Percentiles rank a stretch among this genome's conserved stretches.
These are phyloP conservation scores for Sylvietta virens DNA, from an alignment of 2,113 vertebrate genomes.

Conservation along the genomic window DNA sequence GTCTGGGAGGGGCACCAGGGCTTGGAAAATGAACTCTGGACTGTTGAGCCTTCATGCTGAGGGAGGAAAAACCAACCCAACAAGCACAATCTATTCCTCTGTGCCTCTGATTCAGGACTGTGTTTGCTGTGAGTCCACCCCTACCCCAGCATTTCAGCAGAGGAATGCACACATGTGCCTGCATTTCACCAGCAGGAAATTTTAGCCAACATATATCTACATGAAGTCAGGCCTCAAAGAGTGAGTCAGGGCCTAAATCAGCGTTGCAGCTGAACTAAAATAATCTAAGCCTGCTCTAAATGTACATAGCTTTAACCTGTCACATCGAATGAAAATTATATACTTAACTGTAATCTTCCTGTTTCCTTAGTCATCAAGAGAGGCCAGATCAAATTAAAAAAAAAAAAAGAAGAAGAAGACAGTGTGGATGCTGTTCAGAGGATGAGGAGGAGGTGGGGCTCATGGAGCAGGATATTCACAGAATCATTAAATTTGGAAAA, in stretches of 20 bases:
- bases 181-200: neutral
- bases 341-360: conserved; percentile 43
- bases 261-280: conserved; percentile 8
- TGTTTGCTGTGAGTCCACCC: neutral
- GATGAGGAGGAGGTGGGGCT: neutral
- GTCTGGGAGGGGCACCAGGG: neutral
- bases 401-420: neutral
- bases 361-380: conserved; percentile 31
- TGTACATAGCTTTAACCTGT: conserved; percentile 39
- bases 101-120: neutral
- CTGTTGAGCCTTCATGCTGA: neutral
- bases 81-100: neutral
- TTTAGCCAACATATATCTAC: neutral
- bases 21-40: neutral
- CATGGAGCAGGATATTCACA: neutral
- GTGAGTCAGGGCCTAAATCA: conserved; percentile 17
- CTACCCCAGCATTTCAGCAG: neutral
- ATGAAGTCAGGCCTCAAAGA: neutral
- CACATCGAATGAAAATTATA: conserved; percentile 39
- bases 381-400: neutral
- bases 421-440: neutral
- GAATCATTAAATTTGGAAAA: neutral
- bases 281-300: conserved; percentile 12
- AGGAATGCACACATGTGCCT: neutral
- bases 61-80: neutral